Percentiles rank a stretch among this genome's conserved stretches.
phyloP scores from a whole-genome alignment of 2,888 invertebrate genomes.

The Eudasyphora cyanicolor region DNA sequence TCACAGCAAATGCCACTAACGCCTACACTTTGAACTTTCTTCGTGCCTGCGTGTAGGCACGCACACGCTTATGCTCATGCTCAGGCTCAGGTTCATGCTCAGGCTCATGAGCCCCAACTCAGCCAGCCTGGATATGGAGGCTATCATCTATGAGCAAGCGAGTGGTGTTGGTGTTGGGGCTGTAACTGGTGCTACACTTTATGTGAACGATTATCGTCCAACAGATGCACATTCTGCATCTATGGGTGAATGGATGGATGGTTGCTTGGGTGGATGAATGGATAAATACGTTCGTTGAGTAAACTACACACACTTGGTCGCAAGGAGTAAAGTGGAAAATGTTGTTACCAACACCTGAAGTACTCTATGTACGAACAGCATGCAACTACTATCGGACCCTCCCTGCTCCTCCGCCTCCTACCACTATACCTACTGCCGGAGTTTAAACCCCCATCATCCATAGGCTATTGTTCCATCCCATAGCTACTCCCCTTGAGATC shows the following conservation, averaged over 20 bases:
- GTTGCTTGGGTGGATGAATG: background rate
- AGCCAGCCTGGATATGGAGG: background rate
- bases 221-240: conserved; percentile 18
- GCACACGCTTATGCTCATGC: background rate
- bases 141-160: too few species aligned
- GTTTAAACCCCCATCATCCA: background rate
- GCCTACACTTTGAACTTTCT: conserved; percentile 31
- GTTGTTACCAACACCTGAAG: conserved; percentile 32
- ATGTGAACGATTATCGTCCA: conserved; percentile 30
- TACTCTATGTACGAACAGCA: too few species aligned
- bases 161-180: background rate
- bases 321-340: conserved; percentile 18
- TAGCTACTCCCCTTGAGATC: conserved; percentile 36
- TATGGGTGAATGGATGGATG: background rate
- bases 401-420: background rate
- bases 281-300: background rate
- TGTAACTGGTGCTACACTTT: conserved; percentile 7
- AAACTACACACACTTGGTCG: background rate
- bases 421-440: background rate
- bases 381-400: background rate
- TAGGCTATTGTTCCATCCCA: background rate
- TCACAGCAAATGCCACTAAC: conserved; percentile 3
- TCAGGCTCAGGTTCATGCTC: too few species aligned
- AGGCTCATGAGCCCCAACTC: too few species aligned
- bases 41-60: background rate